Evolutionary conservation across 92 coral and sea anemone species (phyloP).

Genomic region (Metridium senile): DNA sequence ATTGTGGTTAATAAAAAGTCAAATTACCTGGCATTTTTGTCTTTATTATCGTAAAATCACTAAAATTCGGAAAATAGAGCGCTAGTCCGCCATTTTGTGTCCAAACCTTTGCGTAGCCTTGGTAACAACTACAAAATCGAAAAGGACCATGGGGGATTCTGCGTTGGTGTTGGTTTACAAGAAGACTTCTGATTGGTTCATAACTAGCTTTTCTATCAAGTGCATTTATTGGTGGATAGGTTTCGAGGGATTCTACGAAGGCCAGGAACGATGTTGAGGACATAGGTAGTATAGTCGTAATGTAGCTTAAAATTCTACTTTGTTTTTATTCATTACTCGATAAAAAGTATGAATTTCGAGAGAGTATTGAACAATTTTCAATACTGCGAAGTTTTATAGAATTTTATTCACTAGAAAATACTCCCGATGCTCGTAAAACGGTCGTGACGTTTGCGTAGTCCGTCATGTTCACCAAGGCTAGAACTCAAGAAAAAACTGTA

Average conservation of each 20-base stretch:
- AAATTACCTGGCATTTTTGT: conserved; percentile 27
- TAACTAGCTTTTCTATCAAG: conserved; percentile 1
- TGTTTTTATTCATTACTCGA: neutral
- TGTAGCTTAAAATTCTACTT: neutral
- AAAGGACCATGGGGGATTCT: conserved; percentile 21
- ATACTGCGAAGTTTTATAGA: neutral
- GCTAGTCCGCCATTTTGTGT: conserved; percentile 42
- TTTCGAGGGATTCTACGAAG: neutral
- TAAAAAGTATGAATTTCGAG: neutral
- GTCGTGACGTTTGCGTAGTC: neutral
- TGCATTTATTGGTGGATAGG: conserved; percentile 17
- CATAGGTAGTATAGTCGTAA: neutral
- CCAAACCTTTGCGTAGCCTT: conserved; percentile 19
- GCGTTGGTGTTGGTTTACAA: neutral
- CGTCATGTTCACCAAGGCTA: conserved; percentile 17
- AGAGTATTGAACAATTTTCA: neutral
- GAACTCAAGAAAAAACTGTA: neutral
- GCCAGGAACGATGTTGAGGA: neutral
- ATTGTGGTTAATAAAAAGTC: neutral
- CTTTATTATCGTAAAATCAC: neutral
- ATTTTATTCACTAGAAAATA: neutral
- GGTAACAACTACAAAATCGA: conserved; percentile 13
- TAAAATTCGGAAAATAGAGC: neutral
- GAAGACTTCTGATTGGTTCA: conserved; percentile 25
- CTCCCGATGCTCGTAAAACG: neutral